A percentile compares a stretch with the other conserved stretches of the same genome.
phyloP scores from a whole-genome alignment of 2,113 vertebrate genomes.

The Sceloporus undulatus region DNA sequence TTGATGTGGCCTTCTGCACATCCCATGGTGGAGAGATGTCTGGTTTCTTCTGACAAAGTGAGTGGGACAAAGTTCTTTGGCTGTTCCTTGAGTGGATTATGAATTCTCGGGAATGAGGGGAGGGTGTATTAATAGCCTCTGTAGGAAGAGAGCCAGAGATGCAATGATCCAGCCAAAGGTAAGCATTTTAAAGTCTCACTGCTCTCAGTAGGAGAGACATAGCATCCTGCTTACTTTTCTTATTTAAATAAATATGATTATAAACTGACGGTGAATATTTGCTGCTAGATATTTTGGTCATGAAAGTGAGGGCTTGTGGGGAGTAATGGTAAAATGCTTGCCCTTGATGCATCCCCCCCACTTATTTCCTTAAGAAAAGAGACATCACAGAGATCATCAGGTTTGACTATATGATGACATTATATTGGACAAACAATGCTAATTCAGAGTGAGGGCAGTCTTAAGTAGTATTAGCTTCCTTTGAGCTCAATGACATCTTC shows the following conservation, averaged over 20 bases:
- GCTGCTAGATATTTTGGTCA: background rate
- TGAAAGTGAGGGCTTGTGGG: background rate
- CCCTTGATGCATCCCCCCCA: background rate
- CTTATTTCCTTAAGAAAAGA: background rate
- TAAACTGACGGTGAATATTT: background rate
- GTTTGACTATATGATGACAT: background rate
- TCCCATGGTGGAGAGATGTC: slow-evolving; percentile 22
- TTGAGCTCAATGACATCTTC: background rate
- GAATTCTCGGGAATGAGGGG: slow-evolving; percentile 41
- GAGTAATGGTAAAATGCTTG: background rate
- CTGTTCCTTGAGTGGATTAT: slow-evolving; percentile 45
- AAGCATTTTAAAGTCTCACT: background rate
- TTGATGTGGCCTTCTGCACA: background rate
- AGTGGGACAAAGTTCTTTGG: slow-evolving; percentile 57
- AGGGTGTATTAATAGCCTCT: slow-evolving; percentile 15
- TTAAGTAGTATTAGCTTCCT: background rate
- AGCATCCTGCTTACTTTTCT: background rate
- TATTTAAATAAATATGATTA: background rate
- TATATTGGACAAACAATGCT: background rate
- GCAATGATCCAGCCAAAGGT: slow-evolving; percentile 17
- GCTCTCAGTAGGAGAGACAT: background rate
- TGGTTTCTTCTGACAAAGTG: slow-evolving; percentile 48
- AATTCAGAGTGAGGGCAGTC: background rate
- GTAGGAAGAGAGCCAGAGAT: slow-evolving; percentile 24
- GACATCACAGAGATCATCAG: background rate